Evolutionary conservation across 2,113 vertebrate genomes (phyloP).

Genomic region (Chiloscyllium plagiosum): DNA sequence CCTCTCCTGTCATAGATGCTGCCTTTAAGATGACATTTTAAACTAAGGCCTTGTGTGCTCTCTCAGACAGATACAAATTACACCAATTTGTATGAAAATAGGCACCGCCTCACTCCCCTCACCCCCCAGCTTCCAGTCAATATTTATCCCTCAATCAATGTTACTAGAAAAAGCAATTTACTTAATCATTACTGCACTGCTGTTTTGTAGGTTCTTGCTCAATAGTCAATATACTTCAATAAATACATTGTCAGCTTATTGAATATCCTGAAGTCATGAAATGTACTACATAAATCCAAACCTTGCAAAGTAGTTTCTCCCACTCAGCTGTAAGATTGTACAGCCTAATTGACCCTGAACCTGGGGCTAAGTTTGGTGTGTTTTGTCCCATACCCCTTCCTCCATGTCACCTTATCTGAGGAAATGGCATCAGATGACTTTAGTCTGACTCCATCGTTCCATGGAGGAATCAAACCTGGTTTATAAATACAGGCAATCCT

Average conservation of each 20-base stretch:
- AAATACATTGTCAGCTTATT: not conserved
- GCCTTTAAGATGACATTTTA: not conserved
- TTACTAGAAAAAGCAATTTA: not conserved
- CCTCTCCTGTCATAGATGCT: not conserved
- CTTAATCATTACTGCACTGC: not conserved
- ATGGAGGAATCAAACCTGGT: not conserved
- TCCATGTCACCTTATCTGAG: not conserved
- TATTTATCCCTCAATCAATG: no score
- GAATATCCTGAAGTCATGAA: not conserved
- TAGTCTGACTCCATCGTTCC: not conserved
- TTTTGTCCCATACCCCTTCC: not conserved
- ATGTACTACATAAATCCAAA: not conserved
- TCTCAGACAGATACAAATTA: no score
- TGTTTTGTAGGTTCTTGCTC: not conserved
- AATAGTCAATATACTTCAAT: not conserved
- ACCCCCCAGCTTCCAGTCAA: no score
- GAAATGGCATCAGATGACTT: not conserved
- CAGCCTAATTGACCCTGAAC: not conserved
- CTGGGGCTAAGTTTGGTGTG: not conserved
- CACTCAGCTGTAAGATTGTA: not conserved
- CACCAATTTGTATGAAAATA: no score
- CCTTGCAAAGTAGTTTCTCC: not conserved
- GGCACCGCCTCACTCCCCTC: no score
- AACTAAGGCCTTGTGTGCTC: not conserved
- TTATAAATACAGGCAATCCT: not conserved